phyloP scores from a whole-genome alignment of 2,113 vertebrate genomes.

The Megatriorchis doriae region DNA sequence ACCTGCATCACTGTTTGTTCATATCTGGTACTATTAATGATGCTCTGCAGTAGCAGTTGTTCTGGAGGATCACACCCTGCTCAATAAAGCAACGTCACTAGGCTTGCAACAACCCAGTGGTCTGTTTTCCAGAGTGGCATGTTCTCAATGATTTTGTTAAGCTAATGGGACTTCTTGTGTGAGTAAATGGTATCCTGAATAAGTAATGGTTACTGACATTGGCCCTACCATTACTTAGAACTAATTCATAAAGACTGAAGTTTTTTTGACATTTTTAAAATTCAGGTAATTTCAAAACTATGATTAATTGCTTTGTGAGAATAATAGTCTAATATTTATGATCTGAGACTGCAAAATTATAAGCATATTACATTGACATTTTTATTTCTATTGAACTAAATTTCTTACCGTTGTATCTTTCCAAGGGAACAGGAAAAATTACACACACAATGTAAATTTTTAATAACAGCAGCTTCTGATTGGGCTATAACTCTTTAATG shows the following conservation, averaged over 20 bases:
- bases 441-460: background rate
- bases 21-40: constrained; percentile 67
- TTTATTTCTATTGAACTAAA: background rate
- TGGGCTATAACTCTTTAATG: background rate
- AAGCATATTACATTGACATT: background rate
- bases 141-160: background rate
- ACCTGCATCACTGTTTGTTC: constrained; percentile 81
- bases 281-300: background rate
- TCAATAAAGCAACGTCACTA: constrained; percentile 65
- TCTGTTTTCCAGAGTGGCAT: background rate
- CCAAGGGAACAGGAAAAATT: background rate
- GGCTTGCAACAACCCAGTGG: background rate
- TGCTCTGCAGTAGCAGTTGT: background rate
- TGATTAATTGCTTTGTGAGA: background rate
- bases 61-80: background rate
- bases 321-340: background rate
- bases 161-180: background rate
- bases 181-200: background rate
- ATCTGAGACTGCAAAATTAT: background rate
- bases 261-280: background rate
- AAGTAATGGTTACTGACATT: background rate
- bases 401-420: background rate
- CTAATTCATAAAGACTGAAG: background rate
- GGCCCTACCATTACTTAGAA: background rate
- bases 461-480: background rate